phyloP scores from a whole-genome alignment of 2,113 vertebrate genomes.

The Odocoileus hemionus region DNA sequence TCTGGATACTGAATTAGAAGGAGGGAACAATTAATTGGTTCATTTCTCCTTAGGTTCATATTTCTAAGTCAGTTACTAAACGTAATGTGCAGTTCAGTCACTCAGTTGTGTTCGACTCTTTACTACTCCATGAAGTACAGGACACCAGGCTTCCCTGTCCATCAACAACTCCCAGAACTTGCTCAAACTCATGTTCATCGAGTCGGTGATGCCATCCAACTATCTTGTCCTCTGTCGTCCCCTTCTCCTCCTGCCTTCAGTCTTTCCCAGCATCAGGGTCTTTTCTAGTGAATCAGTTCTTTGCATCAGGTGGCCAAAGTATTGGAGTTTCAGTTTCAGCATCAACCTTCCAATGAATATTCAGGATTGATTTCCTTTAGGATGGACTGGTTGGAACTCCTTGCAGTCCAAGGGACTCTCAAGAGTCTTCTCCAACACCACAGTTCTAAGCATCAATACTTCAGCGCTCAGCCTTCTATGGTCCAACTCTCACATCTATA shows the following conservation, averaged over 20 bases:
- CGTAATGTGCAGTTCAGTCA: background rate
- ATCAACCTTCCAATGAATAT: background rate
- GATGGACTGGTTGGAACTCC: background rate
- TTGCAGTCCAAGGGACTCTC: background rate
- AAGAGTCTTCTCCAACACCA: background rate
- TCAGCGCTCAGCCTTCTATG: background rate
- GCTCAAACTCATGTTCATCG: rapidly evolving
- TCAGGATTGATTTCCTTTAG: background rate
- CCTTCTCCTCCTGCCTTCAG: background rate
- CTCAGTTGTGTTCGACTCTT: background rate
- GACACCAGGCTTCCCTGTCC: background rate
- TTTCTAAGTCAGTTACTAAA: slow-evolving; percentile 1
- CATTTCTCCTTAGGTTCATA: background rate
- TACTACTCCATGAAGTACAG: background rate
- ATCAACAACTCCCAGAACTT: background rate
- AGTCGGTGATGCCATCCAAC: background rate
- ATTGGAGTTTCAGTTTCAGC: background rate
- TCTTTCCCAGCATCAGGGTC: background rate
- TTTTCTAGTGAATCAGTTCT: background rate
- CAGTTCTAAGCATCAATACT: background rate
- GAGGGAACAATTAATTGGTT: background rate
- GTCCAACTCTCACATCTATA: background rate
- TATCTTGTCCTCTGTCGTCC: background rate
- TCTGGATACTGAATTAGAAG: background rate
- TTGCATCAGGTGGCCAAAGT: background rate